Percentiles rank a stretch among this genome's conserved stretches.
Conservation (phyloP, 1,140 invertebrate genomes). For the Drosophila truncata region DNA sequence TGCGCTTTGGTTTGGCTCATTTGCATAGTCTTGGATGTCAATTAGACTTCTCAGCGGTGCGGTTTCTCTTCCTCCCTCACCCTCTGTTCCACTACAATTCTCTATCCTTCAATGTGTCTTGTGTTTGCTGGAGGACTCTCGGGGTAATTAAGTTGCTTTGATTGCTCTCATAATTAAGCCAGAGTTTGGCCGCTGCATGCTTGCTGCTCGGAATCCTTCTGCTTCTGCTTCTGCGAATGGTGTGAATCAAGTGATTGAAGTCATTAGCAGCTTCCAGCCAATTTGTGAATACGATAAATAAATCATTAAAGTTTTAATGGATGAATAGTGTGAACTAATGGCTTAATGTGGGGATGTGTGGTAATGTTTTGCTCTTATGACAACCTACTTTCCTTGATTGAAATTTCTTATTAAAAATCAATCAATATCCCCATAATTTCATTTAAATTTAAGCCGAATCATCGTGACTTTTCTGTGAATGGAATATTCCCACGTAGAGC, state of each 20-base stretch:
- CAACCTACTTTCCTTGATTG: neutral
- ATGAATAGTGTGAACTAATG: neutral
- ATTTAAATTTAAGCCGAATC: neutral
- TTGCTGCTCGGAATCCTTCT: slow-evolving; percentile 8
- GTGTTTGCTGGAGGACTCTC: slow-evolving; percentile 20
- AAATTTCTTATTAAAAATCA: neutral
- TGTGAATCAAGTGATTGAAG: slow-evolving; percentile 37
- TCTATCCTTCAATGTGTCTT: slow-evolving; percentile 8
- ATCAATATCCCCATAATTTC: neutral
- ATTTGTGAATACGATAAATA: slow-evolving; percentile 26
- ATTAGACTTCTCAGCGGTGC: neutral
- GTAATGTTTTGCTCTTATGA: too few relatives aligned
- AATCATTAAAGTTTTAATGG: slow-evolving; percentile 43
- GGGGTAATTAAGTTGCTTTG: slow-evolving; percentile 59
- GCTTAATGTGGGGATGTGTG: neutral
- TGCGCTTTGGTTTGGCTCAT: slow-evolving; percentile 22
- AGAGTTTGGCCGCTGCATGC: slow-evolving; percentile 19
- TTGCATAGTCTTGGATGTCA: slow-evolving; percentile 31
- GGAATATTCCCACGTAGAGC: slow-evolving; percentile 4
- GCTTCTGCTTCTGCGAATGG: slow-evolving; percentile 7
- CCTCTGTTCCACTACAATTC: neutral
- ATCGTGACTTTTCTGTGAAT: neutral
- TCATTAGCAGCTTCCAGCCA: slow-evolving; percentile 37
- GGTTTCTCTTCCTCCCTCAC: slow-evolving; percentile 4
- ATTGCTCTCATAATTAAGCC: slow-evolving; percentile 29